Base-by-base conservation (phyloP, 2,113 vertebrate genomes). In the Hirundichthys speculiger region DNA sequence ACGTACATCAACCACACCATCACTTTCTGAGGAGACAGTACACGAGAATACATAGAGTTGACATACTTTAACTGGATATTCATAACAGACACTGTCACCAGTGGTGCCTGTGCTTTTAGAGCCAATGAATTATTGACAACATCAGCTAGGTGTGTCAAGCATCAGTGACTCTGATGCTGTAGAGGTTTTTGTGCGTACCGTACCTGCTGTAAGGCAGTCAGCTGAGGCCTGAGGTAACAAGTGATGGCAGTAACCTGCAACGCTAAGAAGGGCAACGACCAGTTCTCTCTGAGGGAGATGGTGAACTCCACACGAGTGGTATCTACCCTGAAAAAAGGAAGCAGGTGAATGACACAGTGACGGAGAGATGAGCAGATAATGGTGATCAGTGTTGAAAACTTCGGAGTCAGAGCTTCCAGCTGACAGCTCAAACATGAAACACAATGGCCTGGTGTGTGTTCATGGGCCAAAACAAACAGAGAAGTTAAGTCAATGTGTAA, bases 291-390 rank as follows among this genome's bases (percentile, higher is more conserved):
- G 59, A 99, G 92, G 6, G 98, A 96, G 87, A 99, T 94, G 80
- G 96, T 99, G 85, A 99, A 99, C 86, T 99, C 97, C 27, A 98
- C 96, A 54, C 98, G 93, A 39, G 97, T 99, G 6, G 97, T 98
- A 73, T 99, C 98, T 46, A 95, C 78, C 90, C 98, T 99, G 92
- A 57, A 86, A 52, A 84, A 74, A 53, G 19, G 12, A 41, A 51
- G 16, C 12, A 25, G 39, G 20, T 4, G 16, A 14, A 25, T 9
- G 2, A 3, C 24, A 38, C 14, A 19, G 5, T 59, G 12, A 43
- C 3, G 18, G 18, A 10, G 30, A 4, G 30, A 6, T 34, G 30
- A 2, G 11, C 25, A 34, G 3, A 10, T n/a, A n/a, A n/a, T n/a
- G n/a, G n/a, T n/a, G n/a, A n/a, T n/a, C n/a, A n/a, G n/a, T n/a